Evolutionary conservation across 2,797 vertebrate genomes (phyloP).

Genomic region (Nasua narica): DNA sequence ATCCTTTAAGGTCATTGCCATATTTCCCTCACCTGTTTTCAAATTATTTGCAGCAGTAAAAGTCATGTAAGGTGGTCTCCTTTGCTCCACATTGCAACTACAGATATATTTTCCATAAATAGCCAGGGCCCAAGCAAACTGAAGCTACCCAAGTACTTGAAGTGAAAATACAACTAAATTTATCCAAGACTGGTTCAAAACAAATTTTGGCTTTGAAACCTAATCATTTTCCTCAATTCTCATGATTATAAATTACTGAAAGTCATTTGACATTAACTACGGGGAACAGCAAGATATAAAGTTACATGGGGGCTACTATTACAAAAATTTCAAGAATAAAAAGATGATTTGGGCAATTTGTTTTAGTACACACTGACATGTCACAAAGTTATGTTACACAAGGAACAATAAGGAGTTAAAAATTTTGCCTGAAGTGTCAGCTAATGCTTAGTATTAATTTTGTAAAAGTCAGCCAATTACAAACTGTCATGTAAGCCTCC

Average conservation of each 20-base stretch:
- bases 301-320: neutral
- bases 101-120: neutral
- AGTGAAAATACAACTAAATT: neutral
- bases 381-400: neutral
- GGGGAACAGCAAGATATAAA: constrained; percentile 13
- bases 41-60: neutral
- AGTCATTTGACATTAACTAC: neutral
- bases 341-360: neutral
- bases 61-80: neutral
- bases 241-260: constrained; percentile 12
- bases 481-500: neutral
- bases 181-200: neutral
- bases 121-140: neutral
- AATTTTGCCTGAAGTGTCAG: neutral
- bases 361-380: neutral
- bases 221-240: neutral
- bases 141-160: neutral
- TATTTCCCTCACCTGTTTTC: neutral
- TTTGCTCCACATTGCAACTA: neutral
- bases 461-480: neutral
- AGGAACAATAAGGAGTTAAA: neutral
- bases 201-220: constrained; percentile 15
- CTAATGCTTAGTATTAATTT: neutral
- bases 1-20: neutral
- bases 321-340: neutral